phyloP scores from a whole-genome alignment of 1,140 invertebrate genomes.

The Arion vulgaris region DNA sequence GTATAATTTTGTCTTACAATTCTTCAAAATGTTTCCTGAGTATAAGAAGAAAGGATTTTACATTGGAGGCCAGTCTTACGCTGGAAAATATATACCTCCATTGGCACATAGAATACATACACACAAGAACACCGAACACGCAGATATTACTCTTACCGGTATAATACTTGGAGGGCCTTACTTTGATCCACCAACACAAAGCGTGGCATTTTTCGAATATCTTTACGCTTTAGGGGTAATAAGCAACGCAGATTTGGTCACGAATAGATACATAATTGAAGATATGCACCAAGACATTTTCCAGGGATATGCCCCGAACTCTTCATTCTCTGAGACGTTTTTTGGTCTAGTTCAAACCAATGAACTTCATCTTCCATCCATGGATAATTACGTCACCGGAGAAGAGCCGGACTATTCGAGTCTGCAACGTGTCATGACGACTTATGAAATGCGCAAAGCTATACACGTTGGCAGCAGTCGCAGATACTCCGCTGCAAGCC shows the following conservation, averaged over 20 bases:
- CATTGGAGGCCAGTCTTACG: conserved; percentile 70
- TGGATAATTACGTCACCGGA: conserved; percentile 20
- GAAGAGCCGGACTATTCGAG: neutral
- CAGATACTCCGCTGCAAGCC: neutral
- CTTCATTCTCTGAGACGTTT: neutral
- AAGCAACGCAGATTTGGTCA: neutral
- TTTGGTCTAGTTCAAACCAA: neutral
- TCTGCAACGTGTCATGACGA: neutral
- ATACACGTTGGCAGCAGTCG: neutral
- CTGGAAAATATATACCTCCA: conserved; percentile 82
- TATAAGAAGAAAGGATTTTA: conserved; percentile 69
- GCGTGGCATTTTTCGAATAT: neutral
- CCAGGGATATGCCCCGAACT: neutral
- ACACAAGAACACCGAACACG: conserved; percentile 63
- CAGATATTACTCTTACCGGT: conserved; percentile 50
- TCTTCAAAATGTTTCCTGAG: conserved; percentile 70
- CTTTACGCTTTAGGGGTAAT: neutral
- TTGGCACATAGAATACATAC: conserved; percentile 83
- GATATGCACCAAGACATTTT: neutral
- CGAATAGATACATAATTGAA: neutral
- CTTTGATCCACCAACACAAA: conserved; percentile 3
- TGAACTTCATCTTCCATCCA: neutral
- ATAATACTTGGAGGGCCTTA: conserved; percentile 18
- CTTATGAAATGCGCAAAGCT: neutral
- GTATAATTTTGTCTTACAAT: conserved; percentile 69